Percentiles rank a stretch among this genome's conserved stretches.
Evolutionary conservation across 2,888 invertebrate species (phyloP).

Genomic region (Phrixothrix hirtus): DNA sequence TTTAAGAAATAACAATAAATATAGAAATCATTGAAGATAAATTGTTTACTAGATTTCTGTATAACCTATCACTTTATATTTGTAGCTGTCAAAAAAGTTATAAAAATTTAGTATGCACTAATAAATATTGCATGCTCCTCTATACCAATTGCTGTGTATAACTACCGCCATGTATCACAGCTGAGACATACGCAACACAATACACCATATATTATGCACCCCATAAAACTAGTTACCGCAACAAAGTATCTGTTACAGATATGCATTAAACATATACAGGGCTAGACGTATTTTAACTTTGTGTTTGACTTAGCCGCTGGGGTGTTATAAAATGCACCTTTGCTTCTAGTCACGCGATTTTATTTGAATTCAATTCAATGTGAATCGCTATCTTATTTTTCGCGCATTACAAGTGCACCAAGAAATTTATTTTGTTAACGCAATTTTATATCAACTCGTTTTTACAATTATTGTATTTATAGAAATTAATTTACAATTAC

Average conservation of each 20-base stretch:
- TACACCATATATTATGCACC: constrained; percentile 54
- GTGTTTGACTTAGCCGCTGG: constrained; percentile 49
- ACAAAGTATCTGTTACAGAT: constrained; percentile 41
- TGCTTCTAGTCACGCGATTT: constrained; percentile 46
- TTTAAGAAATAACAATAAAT: no score
- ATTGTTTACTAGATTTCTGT: no score
- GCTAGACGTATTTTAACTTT: constrained; percentile 43
- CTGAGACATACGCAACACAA: constrained; percentile 51
- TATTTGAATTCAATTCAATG: constrained; percentile 49
- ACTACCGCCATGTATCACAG: constrained; percentile 53
- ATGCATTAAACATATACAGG: constrained; percentile 39
- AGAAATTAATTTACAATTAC: neutral
- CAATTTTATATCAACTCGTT: neutral
- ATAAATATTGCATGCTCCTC: constrained; percentile 47
- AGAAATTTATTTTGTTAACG: constrained; percentile 16
- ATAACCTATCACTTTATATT: constrained; percentile 15
- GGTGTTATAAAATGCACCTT: constrained; percentile 50
- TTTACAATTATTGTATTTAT: neutral
- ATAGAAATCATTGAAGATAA: no score
- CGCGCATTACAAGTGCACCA: constrained; percentile 13
- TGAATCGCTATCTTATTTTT: constrained; percentile 20
- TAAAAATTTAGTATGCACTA: constrained; percentile 37
- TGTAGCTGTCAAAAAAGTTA: constrained; percentile 17
- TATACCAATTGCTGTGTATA: constrained; percentile 50
- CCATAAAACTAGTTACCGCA: constrained; percentile 53